Evolutionary conservation across 2,888 invertebrate species (phyloP).

Genomic region (Eurytoma californica): DNA sequence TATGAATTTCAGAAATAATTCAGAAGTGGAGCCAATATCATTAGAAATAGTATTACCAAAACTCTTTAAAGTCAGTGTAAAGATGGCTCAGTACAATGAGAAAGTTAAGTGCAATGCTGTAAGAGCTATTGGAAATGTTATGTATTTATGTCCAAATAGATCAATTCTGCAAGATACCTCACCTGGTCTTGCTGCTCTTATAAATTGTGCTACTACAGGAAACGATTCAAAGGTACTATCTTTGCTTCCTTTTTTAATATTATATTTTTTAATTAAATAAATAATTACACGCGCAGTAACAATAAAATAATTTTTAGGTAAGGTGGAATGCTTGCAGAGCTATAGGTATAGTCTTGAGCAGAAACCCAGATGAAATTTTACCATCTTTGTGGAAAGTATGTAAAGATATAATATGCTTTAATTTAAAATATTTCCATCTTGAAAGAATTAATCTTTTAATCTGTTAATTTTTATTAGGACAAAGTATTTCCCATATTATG

Average conservation of each 20-base stretch:
- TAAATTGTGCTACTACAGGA: conserved; percentile 83
- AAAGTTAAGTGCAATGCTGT: conserved; percentile 90
- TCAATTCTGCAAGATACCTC: conserved; percentile 77
- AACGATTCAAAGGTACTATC: conserved; percentile 84
- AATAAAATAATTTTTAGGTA: conserved; percentile 74
- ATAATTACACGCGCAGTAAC: too few species aligned
- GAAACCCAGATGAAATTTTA: conserved; percentile 72
- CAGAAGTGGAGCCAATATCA: conserved; percentile 80
- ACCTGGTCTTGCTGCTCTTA: conserved; percentile 81
- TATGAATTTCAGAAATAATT: conserved; percentile 32
- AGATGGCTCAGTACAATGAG: conserved; percentile 84
- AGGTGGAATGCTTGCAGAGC: conserved; percentile 96
- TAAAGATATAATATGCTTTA: conserved; percentile 48
- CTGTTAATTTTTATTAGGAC: conserved; percentile 74
- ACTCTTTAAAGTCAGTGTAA: conserved; percentile 81
- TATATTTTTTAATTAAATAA: conserved; percentile 4
- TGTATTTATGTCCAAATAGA: conserved; percentile 79
- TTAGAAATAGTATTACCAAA: conserved; percentile 81
- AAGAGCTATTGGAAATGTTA: conserved; percentile 87
- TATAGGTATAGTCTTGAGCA: conserved; percentile 85
- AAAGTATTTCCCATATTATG: conserved; percentile 82
- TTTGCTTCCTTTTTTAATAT: conserved; percentile 1
- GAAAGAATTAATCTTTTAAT: conserved; percentile 54
- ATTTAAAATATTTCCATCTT: conserved; percentile 26
- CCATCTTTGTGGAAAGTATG: conserved; percentile 75